Base-by-base conservation (phyloP, 2,888 invertebrate species). In the Zaprionus bogoriensis region DNA sequence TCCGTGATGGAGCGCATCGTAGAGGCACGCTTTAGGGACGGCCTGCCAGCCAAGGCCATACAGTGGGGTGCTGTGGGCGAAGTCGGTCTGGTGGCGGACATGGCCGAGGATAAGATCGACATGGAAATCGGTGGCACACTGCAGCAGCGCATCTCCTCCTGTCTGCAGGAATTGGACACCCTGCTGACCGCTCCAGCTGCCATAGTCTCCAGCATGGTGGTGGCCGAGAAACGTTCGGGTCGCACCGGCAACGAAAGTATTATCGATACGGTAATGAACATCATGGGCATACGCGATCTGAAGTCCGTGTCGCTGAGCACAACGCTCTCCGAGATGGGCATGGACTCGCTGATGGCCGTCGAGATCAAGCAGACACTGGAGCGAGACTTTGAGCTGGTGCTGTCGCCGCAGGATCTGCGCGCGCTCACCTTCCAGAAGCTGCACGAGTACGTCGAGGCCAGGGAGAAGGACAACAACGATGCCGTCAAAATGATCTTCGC, bases 261-360 rank as follows among this genome's bases (percentile, higher is more conserved):
- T 50, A 94, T 97, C 0, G 95, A 95, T 72, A 93, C 95, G 20
- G 94, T 96, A 1, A 92, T 94, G 55, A 93, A 94, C 79, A 93
- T 94, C 45, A 93, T 94, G 92, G 93, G 94, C 73, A 92, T 95
- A 67, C 92, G 93, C 77, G 95, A 95, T 84, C 89, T 94, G 86
- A 96, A 94, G 90, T 93, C 93, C 0, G 93, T 94, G 0, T 95
- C 95, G 41, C 92, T 93, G 64, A 94, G 94, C 83, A 93, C 94
- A 0, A 94, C 95, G 0, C 92, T 99, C 1, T 96, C 97, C 1
- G 98, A 99, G 89, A 92, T 99, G 68, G 99, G 99, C 28, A 96
- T 99, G 94, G 98, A 99, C 91, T 98, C 98, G 1, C 94, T 99
- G 92, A 98, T 98, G 97, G 97, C 97, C 0, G 97, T 98, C 0